Evolutionary conservation across 2,888 invertebrate species (phyloP), one percentile per base, ranked within the genome.

Genomic region (Mechanitis mazaeus): DNA sequence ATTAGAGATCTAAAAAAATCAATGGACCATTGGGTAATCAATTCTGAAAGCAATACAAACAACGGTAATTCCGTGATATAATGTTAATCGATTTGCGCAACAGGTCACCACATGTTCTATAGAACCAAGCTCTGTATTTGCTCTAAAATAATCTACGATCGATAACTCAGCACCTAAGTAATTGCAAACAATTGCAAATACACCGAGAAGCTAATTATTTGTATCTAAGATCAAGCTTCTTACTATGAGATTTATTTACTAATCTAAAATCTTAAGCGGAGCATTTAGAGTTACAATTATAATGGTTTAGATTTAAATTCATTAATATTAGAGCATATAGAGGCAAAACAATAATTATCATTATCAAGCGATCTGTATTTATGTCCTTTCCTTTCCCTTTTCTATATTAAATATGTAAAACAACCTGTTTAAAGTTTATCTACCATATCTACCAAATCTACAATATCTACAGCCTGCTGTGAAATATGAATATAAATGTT

Each of bases 101-200:
- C 42, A 7, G 11, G 42, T 11, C 42, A 42, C 9, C 6, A 42
- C 42, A 42, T 42, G 9, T 42, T 6, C 38, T 38, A 38, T 42
- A 42, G 42, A 42, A 42, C 42, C 9, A 42, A 59, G 28, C 47
- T 35, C 59, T 55, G 33, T 55, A 59, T 55, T 46, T 38, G 38
- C 35, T 56, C 55, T 64, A 58, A 56, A n/a, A 50, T 31, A 31
- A 56, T 58, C 54, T 45, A 20, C 28, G 20, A 58, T 38, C 35
- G 46, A 62, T 65, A 63, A 57, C 28, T 60, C 45, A 38, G 56
- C 63, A 67, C 64, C 64, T 66, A 64, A 68, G 69, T 70, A 69
- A 71, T 70, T 68, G 70, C 69, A 67, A 69, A 69, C 71, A 72
- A 72, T 70, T 71, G 69, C 66, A 60, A 69, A 68, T 50, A 50